Base-by-base conservation (phyloP, 2,888 invertebrate genomes). In the Andrena bucephala region DNA sequence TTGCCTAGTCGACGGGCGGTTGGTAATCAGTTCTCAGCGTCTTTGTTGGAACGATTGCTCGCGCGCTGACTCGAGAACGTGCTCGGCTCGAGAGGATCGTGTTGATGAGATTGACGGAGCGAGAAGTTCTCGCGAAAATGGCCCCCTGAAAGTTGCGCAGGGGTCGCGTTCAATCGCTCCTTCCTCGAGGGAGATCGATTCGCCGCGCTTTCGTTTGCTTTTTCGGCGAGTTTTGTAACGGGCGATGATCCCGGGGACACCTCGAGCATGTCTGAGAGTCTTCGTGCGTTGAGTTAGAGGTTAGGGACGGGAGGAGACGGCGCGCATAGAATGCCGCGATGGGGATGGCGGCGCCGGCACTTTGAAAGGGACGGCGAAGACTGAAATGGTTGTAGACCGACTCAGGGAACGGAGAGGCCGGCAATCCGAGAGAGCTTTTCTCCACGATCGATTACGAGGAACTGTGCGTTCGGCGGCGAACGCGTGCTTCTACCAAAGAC, bases 371-470 rank as follows among this genome's bases (percentile, higher is more conserved):
- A 88, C 85, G 90, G 91, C 86, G 85, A 92, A 93, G 92, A 93
- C 93, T 93, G 93, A 93, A 90, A 91, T 89, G 92, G 91, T 92
- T 92, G 91, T 91, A 91, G 85, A 89, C 89, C 90, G 89, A 91
- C 92, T 93, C 92, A 93, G 92, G 92, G 93, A 93, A 91, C 91
- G 92, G 93, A 90, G 87, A 90, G 52, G 75, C 68, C 68, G 71
- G 67, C 54, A 91, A 42, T 42, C 90, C 92, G 91, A 90, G 85
- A 89, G 42, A 79, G 85, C 27, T 42, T 27, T 69, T 84, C 90
- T 86, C 89, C 87, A 74, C 86, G 83, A 77, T 83, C 77, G 77
- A 80, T 78, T 66, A 71, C 57, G 84, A 81, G 80, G 81, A 77
- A 78, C 89, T 85, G 57, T 82, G 76, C 79, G 85, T 86, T 87